phyloP scores from a whole-genome alignment of 2,797 vertebrate species.

The Chiroxiphia lanceolata region DNA sequence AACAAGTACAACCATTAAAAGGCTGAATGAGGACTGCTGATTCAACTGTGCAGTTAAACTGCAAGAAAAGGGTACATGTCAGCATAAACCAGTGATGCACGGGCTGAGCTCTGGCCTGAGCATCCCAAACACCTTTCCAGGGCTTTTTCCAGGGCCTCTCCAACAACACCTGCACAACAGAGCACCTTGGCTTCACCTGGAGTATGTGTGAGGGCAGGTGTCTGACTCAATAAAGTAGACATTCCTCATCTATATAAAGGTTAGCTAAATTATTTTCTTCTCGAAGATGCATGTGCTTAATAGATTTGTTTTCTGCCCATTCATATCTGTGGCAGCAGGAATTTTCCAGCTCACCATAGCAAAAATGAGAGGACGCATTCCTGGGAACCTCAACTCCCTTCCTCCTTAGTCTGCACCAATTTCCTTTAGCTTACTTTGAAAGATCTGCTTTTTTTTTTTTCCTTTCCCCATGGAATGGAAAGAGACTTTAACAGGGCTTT shows the following conservation, averaged over 20 bases:
- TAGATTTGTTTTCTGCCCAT: not conserved
- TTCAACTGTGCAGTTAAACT: not conserved
- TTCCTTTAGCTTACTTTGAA: constrained; percentile 41
- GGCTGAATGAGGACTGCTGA: not conserved
- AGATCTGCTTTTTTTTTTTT: constrained; percentile 17
- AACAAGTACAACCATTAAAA: not conserved
- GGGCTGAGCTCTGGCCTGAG: not conserved
- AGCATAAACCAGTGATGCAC: not conserved
- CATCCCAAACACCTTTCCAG: not conserved
- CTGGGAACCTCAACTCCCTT: constrained; percentile 39
- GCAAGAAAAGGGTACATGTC: not conserved
- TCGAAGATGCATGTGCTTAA: not conserved
- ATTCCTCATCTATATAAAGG: not conserved
- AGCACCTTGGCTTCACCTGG: not conserved
- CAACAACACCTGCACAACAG: rapidly evolving
- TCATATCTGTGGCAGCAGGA: not conserved
- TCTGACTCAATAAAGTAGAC: not conserved
- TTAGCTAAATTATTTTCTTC: not conserved
- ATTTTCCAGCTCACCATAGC: constrained; percentile 21
- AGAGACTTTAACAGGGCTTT: constrained; percentile 26
- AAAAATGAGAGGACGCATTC: not conserved
- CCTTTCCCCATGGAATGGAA: constrained; percentile 24
- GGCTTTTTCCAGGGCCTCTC: not conserved
- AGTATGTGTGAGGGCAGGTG: not conserved
- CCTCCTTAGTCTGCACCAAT: constrained; percentile 34